phyloP scores from a whole-genome alignment of 2,797 vertebrate genomes.

The Squalus acanthias region DNA sequence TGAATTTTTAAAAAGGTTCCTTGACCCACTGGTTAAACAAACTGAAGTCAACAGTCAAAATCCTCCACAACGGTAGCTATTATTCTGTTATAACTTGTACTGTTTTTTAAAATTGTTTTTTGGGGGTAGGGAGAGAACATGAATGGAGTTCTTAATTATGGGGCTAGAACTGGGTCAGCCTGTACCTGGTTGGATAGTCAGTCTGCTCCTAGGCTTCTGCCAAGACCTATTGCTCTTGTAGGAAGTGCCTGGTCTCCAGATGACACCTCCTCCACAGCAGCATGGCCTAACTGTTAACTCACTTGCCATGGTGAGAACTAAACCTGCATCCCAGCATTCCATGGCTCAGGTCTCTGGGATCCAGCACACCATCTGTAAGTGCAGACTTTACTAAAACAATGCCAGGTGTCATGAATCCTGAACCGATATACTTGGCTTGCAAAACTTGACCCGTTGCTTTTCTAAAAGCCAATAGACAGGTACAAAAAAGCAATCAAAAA shows the following conservation, averaged over 20 bases:
- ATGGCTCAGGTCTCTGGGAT: not conserved
- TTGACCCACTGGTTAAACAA: not conserved
- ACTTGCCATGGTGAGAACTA: not conserved
- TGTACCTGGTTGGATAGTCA: not conserved
- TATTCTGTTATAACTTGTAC: not conserved
- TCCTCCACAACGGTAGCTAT: not conserved
- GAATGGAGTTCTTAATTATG: not conserved
- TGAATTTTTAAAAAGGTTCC: not conserved
- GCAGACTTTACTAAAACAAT: not conserved
- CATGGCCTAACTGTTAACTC: not conserved
- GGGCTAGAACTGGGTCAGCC: not conserved
- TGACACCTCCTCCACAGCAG: not conserved
- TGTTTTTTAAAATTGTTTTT: not conserved
- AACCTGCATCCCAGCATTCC: not conserved
- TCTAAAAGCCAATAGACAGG: not conserved
- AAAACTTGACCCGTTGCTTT: not conserved
- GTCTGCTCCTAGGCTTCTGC: not conserved
- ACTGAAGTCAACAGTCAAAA: not conserved
- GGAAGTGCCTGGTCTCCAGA: not conserved
- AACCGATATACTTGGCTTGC: not conserved
- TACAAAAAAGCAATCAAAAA: not conserved
- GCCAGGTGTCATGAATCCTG: not conserved
- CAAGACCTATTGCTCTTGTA: not conserved
- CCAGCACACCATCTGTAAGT: not conserved
- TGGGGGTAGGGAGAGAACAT: not conserved